Conservation (phyloP, 2,888 invertebrate genomes). For the Bombylius major region DNA sequence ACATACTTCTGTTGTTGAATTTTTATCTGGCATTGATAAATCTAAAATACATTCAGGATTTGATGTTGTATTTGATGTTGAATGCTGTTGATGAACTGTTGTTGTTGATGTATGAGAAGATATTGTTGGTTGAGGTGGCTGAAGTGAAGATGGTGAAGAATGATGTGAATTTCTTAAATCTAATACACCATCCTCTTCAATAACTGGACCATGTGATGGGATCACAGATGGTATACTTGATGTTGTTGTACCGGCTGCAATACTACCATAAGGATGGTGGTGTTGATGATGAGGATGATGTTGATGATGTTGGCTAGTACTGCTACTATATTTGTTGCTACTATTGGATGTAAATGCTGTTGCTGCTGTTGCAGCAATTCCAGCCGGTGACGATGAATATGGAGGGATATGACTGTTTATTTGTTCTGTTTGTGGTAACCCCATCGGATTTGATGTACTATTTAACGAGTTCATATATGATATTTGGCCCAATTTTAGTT, state of each 20-base stretch:
- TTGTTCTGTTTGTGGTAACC: constrained; percentile 1
- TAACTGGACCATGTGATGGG: constrained; percentile 14
- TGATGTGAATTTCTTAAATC: constrained; percentile 35
- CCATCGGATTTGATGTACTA: constrained; percentile 10
- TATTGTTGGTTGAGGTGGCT: constrained; percentile 8
- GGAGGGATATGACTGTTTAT: neutral
- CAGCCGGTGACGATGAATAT: constrained; percentile 10
- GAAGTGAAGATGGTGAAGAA: constrained; percentile 21
- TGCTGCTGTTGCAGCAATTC: constrained; percentile 14
- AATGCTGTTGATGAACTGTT: constrained; percentile 13
- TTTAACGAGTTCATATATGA: constrained; percentile 21
- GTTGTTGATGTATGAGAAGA: constrained; percentile 11
- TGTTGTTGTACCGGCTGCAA: constrained; percentile 14
- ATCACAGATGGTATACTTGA: constrained; percentile 17
- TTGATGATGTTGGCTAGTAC: constrained; percentile 20
- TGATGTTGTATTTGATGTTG: constrained; percentile 22
- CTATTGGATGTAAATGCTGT: constrained; percentile 10
- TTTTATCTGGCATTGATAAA: constrained; percentile 85
- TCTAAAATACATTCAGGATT: constrained; percentile 64
- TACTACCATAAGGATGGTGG: constrained; percentile 17
- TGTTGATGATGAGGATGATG: constrained; percentile 14
- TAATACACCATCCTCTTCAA: constrained; percentile 31
- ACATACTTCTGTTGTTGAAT: constrained; percentile 78
- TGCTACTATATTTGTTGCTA: constrained; percentile 9
- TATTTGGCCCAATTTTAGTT: constrained; percentile 31